Evolutionary conservation across 2,113 vertebrate species (phyloP), one percentile per base, ranked within the genome.

Genomic region (Clinocottus analis): DNA sequence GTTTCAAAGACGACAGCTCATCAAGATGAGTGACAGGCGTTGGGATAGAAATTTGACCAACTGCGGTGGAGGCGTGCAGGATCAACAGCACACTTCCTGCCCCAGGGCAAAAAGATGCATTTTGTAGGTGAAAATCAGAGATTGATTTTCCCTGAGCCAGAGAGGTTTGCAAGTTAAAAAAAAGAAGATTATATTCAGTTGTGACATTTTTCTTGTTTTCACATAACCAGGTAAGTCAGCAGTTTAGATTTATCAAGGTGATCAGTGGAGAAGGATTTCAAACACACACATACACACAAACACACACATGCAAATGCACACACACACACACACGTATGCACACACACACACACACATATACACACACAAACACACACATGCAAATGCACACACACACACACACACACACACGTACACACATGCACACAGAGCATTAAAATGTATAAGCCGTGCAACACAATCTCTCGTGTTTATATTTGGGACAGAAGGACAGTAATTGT

Each of bases 21-120:
- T 85, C 79, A 85, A 45, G 35, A 67, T 71, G 72, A 82, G 27
- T 79, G 86, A 85, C 86, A 85, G 47, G 75, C 65, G 72, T 25
- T 49, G 14, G 35, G 27, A n/a, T 17, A 60, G 58, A 29, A 70
- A 71, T 53, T 35, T 56, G 45, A 72, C 60, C 76, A 64, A 23
- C 8, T 43, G 47, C 21, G 47, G 53, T 31, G 39, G 56, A 80
- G 56, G 56, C 8, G 2, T 47, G 67, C 13, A 17, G 19, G n/a
- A 49, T 65, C 41, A 65, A 75, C 47, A 45, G 31, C 49, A 62
- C 59, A 35, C 41, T 51, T 62, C 10, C 62, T 41, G 53, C 61
- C 37, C 56, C 4, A 10, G 25, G 47, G 58, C 19, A 68, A 67
- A 73, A 31, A 33, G 31, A 13, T 75, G 12, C 16, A 66, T 76